Conservation (phyloP, 2,888 invertebrate genomes). For the Teleogryllus oceanicus region DNA sequence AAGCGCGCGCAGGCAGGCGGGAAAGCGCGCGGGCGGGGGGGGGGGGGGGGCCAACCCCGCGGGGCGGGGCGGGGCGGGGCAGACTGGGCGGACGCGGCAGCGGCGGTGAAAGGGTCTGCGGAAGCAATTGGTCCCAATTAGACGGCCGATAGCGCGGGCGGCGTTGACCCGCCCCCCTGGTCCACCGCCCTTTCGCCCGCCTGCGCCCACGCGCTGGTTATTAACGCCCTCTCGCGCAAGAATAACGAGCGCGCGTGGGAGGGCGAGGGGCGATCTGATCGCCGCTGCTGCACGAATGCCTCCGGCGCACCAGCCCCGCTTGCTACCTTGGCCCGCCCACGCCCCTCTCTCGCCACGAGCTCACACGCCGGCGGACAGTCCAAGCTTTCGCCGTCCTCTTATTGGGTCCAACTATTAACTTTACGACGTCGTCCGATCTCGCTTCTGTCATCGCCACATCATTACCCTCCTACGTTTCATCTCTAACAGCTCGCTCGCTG, state of each 20-base stretch:
- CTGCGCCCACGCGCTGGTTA: not conserved
- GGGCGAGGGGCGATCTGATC: not conserved
- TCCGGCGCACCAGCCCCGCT: not conserved
- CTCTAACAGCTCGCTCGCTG: too few relatives aligned
- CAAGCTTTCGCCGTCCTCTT: too few relatives aligned
- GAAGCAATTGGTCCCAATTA: too few relatives aligned
- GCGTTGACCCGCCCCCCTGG: not conserved
- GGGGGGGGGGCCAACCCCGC: not conserved
- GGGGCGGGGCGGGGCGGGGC: too few relatives aligned
- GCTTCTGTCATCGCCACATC: too few relatives aligned
- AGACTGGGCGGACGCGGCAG: too few relatives aligned
- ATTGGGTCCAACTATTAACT: too few relatives aligned
- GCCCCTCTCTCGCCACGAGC: not conserved
- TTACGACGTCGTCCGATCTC: too few relatives aligned
- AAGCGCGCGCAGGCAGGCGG: not conserved
- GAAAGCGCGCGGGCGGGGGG: not conserved
- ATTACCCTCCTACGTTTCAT: too few relatives aligned
- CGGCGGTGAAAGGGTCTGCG: too few relatives aligned
- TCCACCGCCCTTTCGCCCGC: not conserved
- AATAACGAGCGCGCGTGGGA: not conserved
- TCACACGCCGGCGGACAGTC: not conserved
- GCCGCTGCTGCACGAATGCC: not conserved
- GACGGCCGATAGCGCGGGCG: too few relatives aligned
- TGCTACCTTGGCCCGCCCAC: not conserved
- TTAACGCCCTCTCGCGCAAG: not conserved